A percentile compares a stretch with the other conserved stretches of the same genome.
phyloP scores from a whole-genome alignment of 2,888 invertebrate genomes.

The Euplexia lucipara region DNA sequence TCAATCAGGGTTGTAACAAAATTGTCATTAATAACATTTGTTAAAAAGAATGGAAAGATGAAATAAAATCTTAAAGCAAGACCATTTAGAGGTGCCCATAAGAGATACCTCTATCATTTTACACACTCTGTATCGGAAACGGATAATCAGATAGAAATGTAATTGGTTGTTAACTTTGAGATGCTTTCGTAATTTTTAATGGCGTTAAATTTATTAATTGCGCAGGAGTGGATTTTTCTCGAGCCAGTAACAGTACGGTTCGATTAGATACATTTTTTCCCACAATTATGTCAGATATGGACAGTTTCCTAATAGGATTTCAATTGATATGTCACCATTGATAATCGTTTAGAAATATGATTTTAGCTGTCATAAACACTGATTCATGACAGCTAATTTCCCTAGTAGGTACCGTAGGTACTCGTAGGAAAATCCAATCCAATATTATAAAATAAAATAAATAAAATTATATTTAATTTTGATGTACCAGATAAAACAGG shows the following conservation, averaged over 20 bases:
- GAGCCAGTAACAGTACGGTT: conserved; percentile 7
- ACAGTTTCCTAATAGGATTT: conserved; percentile 8
- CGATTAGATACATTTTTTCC: conserved; percentile 35
- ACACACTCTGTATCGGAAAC: neutral
- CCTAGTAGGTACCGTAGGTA: too few species aligned
- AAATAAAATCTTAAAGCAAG: too few species aligned
- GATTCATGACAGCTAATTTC: too few species aligned
- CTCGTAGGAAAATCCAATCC: too few species aligned
- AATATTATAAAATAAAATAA: too few species aligned
- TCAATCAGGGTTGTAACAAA: too few species aligned
- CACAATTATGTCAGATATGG: conserved; percentile 34
- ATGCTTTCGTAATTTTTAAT: conserved; percentile 55
- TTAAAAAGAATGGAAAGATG: too few species aligned
- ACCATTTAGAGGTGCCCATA: too few species aligned
- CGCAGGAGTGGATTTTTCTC: conserved; percentile 43
- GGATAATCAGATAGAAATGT: conserved; percentile 22
- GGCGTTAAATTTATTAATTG: conserved; percentile 33
- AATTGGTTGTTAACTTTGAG: conserved; percentile 24
- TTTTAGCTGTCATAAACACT: neutral
- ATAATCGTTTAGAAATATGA: conserved; percentile 10
- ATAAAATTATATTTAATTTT: too few species aligned
- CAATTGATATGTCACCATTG: conserved; percentile 36
- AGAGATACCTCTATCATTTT: neutral
- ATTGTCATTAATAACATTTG: too few species aligned
- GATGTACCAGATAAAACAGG: too few species aligned